Conservation (phyloP, 2,113 vertebrate species). For the Pteronura brasiliensis region DNA sequence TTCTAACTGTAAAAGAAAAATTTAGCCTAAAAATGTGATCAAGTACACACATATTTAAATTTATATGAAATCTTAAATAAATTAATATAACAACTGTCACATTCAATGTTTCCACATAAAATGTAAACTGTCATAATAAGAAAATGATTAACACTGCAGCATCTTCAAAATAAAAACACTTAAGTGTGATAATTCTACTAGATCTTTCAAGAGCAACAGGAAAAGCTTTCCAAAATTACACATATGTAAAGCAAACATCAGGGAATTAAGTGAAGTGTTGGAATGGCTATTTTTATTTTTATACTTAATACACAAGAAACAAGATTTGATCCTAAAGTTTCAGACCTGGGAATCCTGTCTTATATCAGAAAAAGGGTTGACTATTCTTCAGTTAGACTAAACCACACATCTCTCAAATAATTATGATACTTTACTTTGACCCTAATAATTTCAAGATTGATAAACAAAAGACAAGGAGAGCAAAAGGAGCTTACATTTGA, state of each 20-base stretch:
- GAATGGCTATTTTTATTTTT: neutral
- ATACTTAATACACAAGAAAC: neutral
- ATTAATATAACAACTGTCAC: neutral
- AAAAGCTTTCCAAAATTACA: neutral
- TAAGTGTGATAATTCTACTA: conserved; percentile 6
- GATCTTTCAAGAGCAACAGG: neutral
- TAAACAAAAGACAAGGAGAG: neutral
- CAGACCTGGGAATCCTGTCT: neutral
- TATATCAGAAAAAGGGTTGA: neutral
- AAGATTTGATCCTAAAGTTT: neutral
- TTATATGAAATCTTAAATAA: neutral
- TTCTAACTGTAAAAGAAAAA: neutral
- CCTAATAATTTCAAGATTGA: neutral
- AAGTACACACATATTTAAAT: conserved; percentile 8
- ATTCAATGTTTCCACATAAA: neutral
- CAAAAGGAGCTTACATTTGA: conserved; percentile 5
- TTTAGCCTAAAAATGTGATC: neutral
- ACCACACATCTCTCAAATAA: neutral
- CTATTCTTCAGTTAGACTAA: neutral
- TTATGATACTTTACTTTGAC: neutral
- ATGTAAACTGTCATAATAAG: neutral
- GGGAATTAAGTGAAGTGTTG: neutral
- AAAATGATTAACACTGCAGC: neutral
- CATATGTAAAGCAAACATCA: neutral
- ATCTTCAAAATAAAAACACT: conserved; percentile 18